These are phyloP conservation scores for Labroides dimidiatus DNA, from an alignment of 2,797 vertebrate species.

Conservation along the genomic window DNA sequence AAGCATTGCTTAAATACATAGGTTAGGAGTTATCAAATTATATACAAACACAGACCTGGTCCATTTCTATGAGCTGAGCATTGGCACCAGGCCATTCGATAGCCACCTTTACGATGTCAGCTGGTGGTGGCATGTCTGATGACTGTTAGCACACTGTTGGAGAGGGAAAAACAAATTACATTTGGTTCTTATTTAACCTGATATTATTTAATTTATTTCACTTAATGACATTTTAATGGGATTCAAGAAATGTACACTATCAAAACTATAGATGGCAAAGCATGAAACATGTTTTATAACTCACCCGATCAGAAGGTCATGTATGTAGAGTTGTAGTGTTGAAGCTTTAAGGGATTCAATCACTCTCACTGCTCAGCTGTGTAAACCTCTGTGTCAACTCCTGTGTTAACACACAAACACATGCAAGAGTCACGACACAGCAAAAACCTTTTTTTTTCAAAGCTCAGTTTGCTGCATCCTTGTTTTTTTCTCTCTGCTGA, in stretches of 20 bases:
- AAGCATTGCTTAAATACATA: neutral
- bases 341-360: constrained; percentile 56
- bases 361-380: constrained; percentile 59
- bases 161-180: neutral
- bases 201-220: no score
- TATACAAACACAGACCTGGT: constrained; percentile 87
- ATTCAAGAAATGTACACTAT: neutral
- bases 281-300: neutral
- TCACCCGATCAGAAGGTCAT: neutral
- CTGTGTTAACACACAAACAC: constrained; percentile 70
- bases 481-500: constrained; percentile 42
- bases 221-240: neutral
- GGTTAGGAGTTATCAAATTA: neutral
- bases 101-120: constrained; percentile 97
- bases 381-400: constrained; percentile 66
- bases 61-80: constrained; percentile 97
- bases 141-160: constrained; percentile 38
- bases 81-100: constrained; percentile 98
- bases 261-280: neutral
- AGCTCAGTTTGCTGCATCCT: constrained; percentile 24
- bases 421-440: constrained; percentile 40
- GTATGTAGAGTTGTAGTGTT: constrained; percentile 11
- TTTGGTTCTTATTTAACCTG: neutral
- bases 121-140: constrained; percentile 88
- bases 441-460: constrained; percentile 20